phyloP scores from a whole-genome alignment of 2,797 vertebrate species.

The Pterois miles region DNA sequence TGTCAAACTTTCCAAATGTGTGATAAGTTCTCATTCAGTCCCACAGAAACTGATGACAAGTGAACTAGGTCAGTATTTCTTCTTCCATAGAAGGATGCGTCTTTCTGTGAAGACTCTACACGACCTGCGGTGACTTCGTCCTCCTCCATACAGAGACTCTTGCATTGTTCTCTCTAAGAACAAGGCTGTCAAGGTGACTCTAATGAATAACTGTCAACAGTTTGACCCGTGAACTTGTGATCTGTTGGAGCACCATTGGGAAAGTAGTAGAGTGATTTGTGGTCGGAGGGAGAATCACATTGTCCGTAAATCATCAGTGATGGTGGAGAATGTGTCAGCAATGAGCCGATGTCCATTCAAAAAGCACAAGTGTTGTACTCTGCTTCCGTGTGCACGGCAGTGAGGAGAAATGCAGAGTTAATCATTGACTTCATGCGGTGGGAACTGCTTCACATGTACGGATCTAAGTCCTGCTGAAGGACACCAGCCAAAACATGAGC shows the following conservation, averaged over 20 bases:
- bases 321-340: constrained; percentile 8
- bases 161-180: constrained; percentile 53
- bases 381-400: constrained; percentile 11
- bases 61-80: too few species aligned
- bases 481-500: not conserved
- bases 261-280: constrained; percentile 28
- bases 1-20: not conserved
- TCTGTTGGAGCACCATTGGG: not conserved
- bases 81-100: constrained; percentile 21
- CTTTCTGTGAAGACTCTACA: constrained; percentile 9
- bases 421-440: constrained; percentile 68
- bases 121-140: constrained; percentile 36
- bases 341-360: constrained; percentile 44
- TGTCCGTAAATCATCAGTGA: constrained; percentile 34
- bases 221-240: constrained; percentile 47
- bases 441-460: constrained; percentile 30
- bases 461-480: constrained; percentile 13
- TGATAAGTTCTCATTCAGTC: not conserved
- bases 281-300: constrained; percentile 11
- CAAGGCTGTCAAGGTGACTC: constrained; percentile 53
- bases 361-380: constrained; percentile 18
- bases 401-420: constrained; percentile 55
- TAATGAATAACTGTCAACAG: constrained; percentile 31
- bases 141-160: constrained; percentile 12
- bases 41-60: not conserved